phyloP scores from a whole-genome alignment of 2,113 vertebrate genomes.

The Charadrius vociferus region DNA sequence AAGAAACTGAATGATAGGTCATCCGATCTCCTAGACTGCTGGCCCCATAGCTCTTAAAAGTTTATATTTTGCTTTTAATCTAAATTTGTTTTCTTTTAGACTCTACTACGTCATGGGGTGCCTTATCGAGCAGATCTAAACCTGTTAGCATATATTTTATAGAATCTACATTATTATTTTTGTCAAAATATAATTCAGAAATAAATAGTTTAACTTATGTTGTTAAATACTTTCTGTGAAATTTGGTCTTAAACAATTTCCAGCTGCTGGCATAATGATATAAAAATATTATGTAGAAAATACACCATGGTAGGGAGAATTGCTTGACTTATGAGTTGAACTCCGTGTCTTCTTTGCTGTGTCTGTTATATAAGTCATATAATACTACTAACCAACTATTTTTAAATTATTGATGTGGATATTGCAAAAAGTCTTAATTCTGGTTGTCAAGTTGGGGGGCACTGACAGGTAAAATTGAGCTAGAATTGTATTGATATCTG shows the following conservation, averaged over 20 bases:
- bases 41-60: background rate
- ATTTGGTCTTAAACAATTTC: background rate
- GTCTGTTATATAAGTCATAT: background rate
- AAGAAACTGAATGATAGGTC: background rate
- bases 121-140: background rate
- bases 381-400: background rate
- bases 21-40: background rate
- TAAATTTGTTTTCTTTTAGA: background rate
- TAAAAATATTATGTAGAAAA: background rate
- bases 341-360: background rate
- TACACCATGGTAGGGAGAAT: background rate
- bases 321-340: background rate
- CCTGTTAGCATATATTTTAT: background rate
- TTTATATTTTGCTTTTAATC: background rate
- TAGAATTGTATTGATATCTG: background rate
- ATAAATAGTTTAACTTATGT: background rate
- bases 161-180: background rate
- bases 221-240: background rate
- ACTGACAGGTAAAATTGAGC: fast-evolving
- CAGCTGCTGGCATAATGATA: background rate
- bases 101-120: background rate
- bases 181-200: background rate
- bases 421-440: background rate
- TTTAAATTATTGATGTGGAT: background rate
- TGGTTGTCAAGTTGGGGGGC: fast-evolving